Conservation (phyloP, 1,140 invertebrate genomes). For the Diabrotica virgifera region DNA sequence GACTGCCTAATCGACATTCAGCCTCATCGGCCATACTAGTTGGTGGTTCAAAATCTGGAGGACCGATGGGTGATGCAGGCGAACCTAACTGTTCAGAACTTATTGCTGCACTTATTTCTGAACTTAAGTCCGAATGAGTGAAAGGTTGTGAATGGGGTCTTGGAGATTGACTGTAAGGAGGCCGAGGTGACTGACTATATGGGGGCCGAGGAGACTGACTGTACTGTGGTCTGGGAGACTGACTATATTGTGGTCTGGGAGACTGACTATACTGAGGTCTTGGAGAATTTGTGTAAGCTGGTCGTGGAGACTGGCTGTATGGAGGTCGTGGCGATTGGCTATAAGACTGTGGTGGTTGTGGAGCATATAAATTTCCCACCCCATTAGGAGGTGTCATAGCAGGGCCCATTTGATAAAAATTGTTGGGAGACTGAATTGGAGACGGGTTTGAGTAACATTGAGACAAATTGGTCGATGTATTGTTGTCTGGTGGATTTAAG, state of each 20-base stretch:
- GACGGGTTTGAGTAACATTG: constrained; percentile 58
- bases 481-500: constrained; percentile 35
- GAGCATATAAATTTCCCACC: constrained; percentile 43
- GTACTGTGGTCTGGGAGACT: constrained; percentile 40
- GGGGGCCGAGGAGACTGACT: constrained; percentile 59
- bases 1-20: constrained; percentile 56
- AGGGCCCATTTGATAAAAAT: constrained; percentile 47
- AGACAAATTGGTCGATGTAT: constrained; percentile 45
- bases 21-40: constrained; percentile 57
- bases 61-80: constrained; percentile 65
- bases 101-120: constrained; percentile 74
- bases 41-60: constrained; percentile 75
- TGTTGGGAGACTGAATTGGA: constrained; percentile 53
- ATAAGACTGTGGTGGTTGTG: constrained; percentile 39
- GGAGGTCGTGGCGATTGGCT: constrained; percentile 41
- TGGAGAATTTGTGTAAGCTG: constrained; percentile 40
- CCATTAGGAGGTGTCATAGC: constrained; percentile 44
- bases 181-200: constrained; percentile 59
- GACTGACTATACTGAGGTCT: constrained; percentile 40
- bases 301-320: constrained; percentile 38
- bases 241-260: constrained; percentile 50
- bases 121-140: constrained; percentile 71
- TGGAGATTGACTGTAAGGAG: constrained; percentile 56
- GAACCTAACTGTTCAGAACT: constrained; percentile 65
- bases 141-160: constrained; percentile 61